Evolutionary conservation across 2,797 vertebrate species (phyloP).

Genomic region (Tragelaphus eurycerus): DNA sequence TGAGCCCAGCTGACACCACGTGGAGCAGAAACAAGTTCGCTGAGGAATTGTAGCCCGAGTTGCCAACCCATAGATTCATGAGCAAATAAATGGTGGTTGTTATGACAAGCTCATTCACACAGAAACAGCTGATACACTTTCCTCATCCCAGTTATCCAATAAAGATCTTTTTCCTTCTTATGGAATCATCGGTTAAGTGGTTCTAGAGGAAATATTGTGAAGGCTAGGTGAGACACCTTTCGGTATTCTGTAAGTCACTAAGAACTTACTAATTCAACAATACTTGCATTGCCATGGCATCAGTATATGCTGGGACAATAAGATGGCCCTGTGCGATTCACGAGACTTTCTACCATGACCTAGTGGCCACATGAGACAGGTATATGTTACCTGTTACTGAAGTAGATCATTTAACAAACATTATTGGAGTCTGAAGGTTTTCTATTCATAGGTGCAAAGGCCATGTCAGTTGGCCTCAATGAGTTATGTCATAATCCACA

Average conservation of each 20-base stretch:
- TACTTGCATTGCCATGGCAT: background rate
- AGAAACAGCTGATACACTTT: background rate
- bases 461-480: background rate
- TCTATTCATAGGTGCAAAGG: background rate
- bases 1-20: background rate
- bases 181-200: background rate
- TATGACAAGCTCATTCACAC: background rate
- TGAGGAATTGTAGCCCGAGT: background rate
- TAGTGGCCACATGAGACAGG: background rate
- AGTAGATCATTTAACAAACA: background rate
- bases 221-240: background rate
- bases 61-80: background rate
- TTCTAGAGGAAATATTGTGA: background rate
- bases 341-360: accelerated
- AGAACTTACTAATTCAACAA: background rate
- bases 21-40: background rate
- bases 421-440: background rate
- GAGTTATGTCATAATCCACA: background rate
- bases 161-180: background rate
- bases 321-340: background rate
- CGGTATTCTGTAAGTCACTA: background rate
- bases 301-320: background rate
- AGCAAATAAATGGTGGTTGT: background rate
- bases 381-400: background rate
- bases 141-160: background rate